Evolutionary conservation across 2,113 vertebrate genomes (phyloP).

Genomic region (Myotis brandtii): DNA sequence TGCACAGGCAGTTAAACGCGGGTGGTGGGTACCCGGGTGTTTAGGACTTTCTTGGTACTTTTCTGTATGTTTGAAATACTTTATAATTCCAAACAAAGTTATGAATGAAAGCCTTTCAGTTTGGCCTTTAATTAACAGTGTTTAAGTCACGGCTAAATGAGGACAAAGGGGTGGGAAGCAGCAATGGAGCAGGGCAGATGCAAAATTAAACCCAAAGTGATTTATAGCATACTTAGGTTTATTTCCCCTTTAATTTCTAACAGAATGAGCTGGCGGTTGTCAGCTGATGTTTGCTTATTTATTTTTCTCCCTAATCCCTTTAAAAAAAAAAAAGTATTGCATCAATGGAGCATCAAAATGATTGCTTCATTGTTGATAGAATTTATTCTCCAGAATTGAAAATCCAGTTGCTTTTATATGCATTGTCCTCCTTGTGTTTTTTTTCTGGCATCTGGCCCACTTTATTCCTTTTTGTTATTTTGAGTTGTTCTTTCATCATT

Average conservation of each 20-base stretch:
- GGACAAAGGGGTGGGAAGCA: not conserved
- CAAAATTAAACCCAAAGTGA: conserved; percentile 51
- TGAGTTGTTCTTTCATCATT: conserved; percentile 89
- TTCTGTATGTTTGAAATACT: conserved; percentile 18
- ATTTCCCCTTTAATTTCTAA: conserved; percentile 65
- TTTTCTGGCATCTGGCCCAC: conserved; percentile 80
- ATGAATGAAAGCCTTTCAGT: not conserved
- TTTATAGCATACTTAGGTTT: conserved; percentile 7
- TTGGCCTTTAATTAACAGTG: not conserved
- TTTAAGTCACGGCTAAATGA: not conserved
- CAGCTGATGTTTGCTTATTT: conserved; percentile 46
- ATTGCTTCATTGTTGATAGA: conserved; percentile 65
- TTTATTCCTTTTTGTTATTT: conserved; percentile 84
- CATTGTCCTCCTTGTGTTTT: conserved; percentile 68
- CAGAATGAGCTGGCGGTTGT: conserved; percentile 49
- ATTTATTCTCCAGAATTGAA: conserved; percentile 46
- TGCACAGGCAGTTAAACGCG: not conserved
- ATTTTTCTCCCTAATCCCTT: conserved; percentile 67
- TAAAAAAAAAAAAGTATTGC: conserved; percentile 53
- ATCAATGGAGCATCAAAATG: conserved; percentile 61
- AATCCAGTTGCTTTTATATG: conserved; percentile 61
- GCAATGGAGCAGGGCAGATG: not conserved
- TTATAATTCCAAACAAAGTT: not conserved
- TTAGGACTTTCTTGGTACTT: not conserved
- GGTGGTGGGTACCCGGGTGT: not conserved